These are phyloP conservation scores for Peromyscus polionotus DNA, from an alignment of 2,113 vertebrate genomes.

Conservation along the genomic window DNA sequence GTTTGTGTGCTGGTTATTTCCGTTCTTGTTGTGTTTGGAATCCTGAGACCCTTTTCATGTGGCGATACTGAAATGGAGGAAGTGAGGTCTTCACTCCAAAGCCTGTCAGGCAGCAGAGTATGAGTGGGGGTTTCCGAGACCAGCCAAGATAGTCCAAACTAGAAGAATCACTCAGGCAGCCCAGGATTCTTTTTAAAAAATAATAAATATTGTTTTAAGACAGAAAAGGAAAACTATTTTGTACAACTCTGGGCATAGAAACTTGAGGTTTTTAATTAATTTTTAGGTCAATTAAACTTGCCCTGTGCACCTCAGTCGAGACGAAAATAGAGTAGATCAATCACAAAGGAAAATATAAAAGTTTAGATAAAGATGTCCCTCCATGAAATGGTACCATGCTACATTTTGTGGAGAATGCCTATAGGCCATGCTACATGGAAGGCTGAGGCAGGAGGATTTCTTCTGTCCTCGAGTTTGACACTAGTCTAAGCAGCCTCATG, in stretches of 20 bases:
- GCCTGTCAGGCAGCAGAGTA: neutral
- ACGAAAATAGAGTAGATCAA: neutral
- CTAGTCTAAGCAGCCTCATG: neutral
- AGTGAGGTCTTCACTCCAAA: neutral
- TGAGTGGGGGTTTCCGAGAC: slow-evolving; percentile 1
- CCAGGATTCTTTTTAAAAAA: neutral
- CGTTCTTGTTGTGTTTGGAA: slow-evolving; percentile 41
- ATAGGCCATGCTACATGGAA: neutral
- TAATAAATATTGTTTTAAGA: slow-evolving; percentile 13
- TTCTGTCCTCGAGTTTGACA: neutral
- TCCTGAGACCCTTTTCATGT: neutral
- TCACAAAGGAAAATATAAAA: neutral
- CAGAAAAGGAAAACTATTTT: neutral
- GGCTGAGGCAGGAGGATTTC: neutral
- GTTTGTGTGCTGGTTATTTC: neutral
- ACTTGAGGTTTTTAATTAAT: neutral
- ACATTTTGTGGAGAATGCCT: neutral
- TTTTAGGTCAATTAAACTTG: slow-evolving; percentile 20
- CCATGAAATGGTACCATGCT: neutral
- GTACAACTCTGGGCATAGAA: neutral
- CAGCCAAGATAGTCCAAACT: neutral
- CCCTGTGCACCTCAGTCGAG: neutral
- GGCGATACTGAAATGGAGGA: neutral
- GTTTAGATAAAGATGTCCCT: neutral
- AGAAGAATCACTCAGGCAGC: neutral